phyloP scores from a whole-genome alignment of 1,140 invertebrate genomes.

The Drosophila quadrilineata region DNA sequence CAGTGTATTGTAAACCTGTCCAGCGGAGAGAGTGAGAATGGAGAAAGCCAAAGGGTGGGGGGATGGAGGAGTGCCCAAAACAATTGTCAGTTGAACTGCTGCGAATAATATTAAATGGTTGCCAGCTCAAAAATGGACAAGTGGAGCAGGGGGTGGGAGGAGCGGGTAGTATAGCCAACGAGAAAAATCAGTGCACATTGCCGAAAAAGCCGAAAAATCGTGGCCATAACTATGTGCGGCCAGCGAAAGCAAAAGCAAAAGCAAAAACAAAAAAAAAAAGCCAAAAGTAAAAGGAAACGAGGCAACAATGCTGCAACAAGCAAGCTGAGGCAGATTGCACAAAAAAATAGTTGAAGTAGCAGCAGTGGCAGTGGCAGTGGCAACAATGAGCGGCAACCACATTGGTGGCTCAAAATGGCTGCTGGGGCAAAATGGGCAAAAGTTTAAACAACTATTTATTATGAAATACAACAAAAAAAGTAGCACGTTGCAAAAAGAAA shows the following conservation, averaged over 20 bases:
- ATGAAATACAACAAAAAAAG: slow-evolving; percentile 69
- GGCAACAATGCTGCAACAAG: slow-evolving; percentile 63
- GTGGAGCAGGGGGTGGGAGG: slow-evolving; percentile 9
- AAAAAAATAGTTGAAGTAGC: slow-evolving; percentile 69
- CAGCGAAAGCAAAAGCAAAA: slow-evolving; percentile 53
- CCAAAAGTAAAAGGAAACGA: slow-evolving; percentile 63
- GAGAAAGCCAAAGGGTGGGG: no score
- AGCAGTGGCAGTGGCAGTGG: slow-evolving; percentile 8
- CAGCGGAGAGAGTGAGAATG: no score
- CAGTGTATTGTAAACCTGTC: slow-evolving; percentile 47
- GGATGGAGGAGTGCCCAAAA: no score
- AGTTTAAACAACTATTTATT: slow-evolving; percentile 79
- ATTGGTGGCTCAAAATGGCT: slow-evolving; percentile 73
- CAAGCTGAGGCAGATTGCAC: slow-evolving; percentile 60
- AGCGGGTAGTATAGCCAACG: no score
- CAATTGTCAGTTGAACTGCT: slow-evolving; percentile 26
- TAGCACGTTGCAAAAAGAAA: slow-evolving; percentile 49
- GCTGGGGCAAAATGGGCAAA: slow-evolving; percentile 46
- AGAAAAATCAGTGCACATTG: slow-evolving; percentile 66
- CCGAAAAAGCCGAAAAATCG: slow-evolving; percentile 69
- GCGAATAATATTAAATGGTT: no score
- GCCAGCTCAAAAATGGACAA: slow-evolving; percentile 9
- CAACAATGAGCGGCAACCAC: slow-evolving; percentile 45
- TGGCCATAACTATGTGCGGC: slow-evolving; percentile 78
- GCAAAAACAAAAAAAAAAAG: slow-evolving; percentile 60